Evolutionary conservation across 2,888 invertebrate genomes (phyloP), one percentile per base, ranked within the genome.

Genomic region (Leucozona laternaria): DNA sequence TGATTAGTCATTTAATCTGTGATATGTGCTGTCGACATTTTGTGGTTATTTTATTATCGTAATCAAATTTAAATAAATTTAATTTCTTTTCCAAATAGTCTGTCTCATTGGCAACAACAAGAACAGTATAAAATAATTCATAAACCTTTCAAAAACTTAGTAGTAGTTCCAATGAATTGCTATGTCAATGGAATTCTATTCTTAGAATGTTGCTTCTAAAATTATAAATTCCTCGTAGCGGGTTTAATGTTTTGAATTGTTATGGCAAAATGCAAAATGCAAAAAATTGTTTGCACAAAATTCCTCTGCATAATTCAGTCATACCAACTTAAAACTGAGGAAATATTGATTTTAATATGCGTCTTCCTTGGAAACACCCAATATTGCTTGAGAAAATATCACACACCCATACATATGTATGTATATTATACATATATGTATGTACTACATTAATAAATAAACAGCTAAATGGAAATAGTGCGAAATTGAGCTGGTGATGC

Each of bases 291-390:
- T 76, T 64, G 55, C 48, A 17, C 55, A 31, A 57, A 70, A 76
- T 81, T 70, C 48, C 31, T 43, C 48, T 64, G 25, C 45, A 45
- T 45, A 7, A 55, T 70, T 71, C 5, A 64, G 25, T 25, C n/a
- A 31, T 2, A 22, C 2, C 17, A 48, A 45, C 37, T 15, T 50
- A 11, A 20, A 57, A 53, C 53, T 55, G 64, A 60, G 53, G 57
- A 78, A 66, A 55, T 83, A 83, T 83, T 83, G 83, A 83, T 83
- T 83, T 75, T 73, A 53, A 55, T 72, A 43, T n/a, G n/a, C 15
- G n/a, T 4, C 48, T 10, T 34, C 58, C 68, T 73, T 83, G 73
- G 43, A 37, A 45, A 66, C 43, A 45, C 45, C 58, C 62, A 50
- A 58, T 25, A 64, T 37, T 78, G 66, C 50, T 66, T 37, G 22